phyloP scores from a whole-genome alignment of 2,113 vertebrate species.

The Rynchops niger region DNA sequence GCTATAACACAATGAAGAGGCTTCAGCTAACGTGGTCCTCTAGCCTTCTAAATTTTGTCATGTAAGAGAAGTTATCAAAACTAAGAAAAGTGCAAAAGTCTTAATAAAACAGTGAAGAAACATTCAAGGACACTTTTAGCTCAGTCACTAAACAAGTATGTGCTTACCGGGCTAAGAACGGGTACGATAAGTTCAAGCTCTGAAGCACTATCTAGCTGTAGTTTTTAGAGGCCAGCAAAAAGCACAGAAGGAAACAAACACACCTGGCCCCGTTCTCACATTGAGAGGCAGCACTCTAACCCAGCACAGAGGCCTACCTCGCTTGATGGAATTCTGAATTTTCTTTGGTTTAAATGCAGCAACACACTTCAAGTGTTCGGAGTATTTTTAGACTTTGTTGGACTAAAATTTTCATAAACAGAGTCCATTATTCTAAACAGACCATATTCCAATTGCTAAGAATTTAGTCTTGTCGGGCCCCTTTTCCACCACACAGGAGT shows the following conservation, averaged over 20 bases:
- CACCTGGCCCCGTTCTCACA: background rate
- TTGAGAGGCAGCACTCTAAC: background rate
- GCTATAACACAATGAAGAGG: background rate
- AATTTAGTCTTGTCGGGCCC: background rate
- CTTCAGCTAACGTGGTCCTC: background rate
- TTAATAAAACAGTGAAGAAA: background rate
- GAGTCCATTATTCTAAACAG: background rate
- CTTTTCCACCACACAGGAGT: background rate
- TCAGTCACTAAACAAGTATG: background rate
- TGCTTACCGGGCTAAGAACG: background rate
- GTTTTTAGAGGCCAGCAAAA: background rate
- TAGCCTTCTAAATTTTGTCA: background rate
- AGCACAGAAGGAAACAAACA: background rate
- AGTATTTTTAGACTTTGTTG: background rate
- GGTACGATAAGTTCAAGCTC: background rate
- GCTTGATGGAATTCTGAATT: background rate
- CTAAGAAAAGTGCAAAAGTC: background rate
- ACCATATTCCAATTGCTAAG: background rate
- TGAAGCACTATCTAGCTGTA: background rate
- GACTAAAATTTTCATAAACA: background rate
- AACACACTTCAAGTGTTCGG: background rate
- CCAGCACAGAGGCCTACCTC: background rate
- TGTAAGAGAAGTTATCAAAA: background rate
- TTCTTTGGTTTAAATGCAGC: background rate
- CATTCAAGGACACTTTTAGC: background rate